phyloP scores from a whole-genome alignment of 2,888 invertebrate genomes.

The Agonopterix subpropinquella region DNA sequence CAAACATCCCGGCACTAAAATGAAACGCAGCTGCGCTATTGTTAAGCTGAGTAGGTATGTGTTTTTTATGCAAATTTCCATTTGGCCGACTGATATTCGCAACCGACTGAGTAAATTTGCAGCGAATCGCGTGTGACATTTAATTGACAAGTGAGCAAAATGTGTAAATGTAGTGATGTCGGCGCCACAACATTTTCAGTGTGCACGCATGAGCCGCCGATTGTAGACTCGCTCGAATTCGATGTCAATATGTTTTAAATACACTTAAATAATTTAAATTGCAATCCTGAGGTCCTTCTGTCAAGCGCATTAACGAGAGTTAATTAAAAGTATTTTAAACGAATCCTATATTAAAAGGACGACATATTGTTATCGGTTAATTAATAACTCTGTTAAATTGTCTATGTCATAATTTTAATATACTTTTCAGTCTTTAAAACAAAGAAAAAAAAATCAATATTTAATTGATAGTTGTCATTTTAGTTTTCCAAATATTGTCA shows the following conservation, averaged over 20 bases:
- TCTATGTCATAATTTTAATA: too few relatives aligned
- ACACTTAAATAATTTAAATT: slow-evolving; percentile 40
- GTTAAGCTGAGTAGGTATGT: slow-evolving; percentile 22
- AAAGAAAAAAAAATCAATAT: too few relatives aligned
- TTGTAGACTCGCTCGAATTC: slow-evolving; percentile 15
- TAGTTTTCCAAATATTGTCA: too few relatives aligned
- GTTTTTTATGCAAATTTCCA: slow-evolving; percentile 69
- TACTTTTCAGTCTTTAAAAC: too few relatives aligned
- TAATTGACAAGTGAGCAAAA: slow-evolving; percentile 69
- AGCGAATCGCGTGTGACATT: slow-evolving; percentile 63
- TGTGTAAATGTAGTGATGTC: slow-evolving; percentile 47
- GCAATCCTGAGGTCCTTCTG: slow-evolving; percentile 21
- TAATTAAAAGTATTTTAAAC: slow-evolving; percentile 60
- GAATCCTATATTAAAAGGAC: slow-evolving; percentile 39
- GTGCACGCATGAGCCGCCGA: slow-evolving; percentile 23
- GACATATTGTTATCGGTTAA: slow-evolving; percentile 55
- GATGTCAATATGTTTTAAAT: slow-evolving; percentile 19
- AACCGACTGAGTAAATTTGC: slow-evolving; percentile 60
- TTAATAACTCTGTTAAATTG: slow-evolving; percentile 4
- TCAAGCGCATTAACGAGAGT: slow-evolving; percentile 28
- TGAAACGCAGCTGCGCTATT: slow-evolving; percentile 11
- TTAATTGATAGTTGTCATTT: too few relatives aligned
- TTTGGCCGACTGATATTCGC: slow-evolving; percentile 59
- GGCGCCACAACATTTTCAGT: slow-evolving; percentile 40
- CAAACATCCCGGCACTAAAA: slow-evolving; percentile 9